These are phyloP conservation scores for Dasysyrphus albostriatus DNA, from an alignment of 2,888 invertebrate species.

Conservation along the genomic window DNA sequence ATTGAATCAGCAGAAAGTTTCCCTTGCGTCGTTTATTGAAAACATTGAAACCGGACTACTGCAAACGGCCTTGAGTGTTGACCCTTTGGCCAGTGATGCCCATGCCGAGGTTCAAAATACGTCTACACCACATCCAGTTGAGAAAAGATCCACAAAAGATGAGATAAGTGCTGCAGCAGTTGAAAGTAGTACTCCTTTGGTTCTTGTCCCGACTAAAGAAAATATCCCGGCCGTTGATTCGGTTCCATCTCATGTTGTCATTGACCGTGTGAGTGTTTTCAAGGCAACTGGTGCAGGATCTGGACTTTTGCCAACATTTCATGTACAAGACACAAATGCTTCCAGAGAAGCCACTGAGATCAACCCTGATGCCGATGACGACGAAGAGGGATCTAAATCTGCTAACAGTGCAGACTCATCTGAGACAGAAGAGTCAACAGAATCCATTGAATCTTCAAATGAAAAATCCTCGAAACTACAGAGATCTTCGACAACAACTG, in stretches of 20 bases:
- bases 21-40: conserved; percentile 80
- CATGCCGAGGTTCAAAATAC: conserved; percentile 77
- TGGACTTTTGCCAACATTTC: conserved; percentile 71
- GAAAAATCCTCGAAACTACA: neutral
- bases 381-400: neutral
- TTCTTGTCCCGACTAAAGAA: conserved; percentile 79
- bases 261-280: conserved; percentile 80
- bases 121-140: conserved; percentile 59
- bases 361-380: neutral
- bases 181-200: conserved; percentile 29
- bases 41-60: conserved; percentile 80
- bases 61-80: conserved; percentile 79
- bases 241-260: conserved; percentile 79
- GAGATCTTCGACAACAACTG: neutral
- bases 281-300: conserved; percentile 48
- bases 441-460: conserved; percentile 18
- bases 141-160: conserved; percentile 51
- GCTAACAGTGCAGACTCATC: neutral
- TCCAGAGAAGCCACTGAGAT: conserved; percentile 38
- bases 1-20: conserved; percentile 78
- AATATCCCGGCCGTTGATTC: conserved; percentile 77
- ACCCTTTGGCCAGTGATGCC: conserved; percentile 77
- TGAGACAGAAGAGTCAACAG: conserved; percentile 23
- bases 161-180: neutral
- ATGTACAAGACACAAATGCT: conserved; percentile 43